Conservation (phyloP, 2,888 invertebrate species). For the Argynnis bischoffii region DNA sequence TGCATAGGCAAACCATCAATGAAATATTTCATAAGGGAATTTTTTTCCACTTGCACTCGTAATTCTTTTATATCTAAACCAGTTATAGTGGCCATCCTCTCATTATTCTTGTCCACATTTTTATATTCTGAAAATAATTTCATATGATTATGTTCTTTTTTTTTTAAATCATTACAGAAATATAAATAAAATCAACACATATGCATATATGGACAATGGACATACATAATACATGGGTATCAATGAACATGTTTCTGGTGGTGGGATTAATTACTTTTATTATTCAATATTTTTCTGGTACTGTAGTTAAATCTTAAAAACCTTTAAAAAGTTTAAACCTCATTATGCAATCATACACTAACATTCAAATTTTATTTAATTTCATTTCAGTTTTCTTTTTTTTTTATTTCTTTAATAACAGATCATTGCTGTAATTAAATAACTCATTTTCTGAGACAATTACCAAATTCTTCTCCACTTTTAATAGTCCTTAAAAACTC, state of each 20-base stretch:
- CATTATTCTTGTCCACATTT: constrained; percentile 54
- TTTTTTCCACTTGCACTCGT: constrained; percentile 59
- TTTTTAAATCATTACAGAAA: not conserved
- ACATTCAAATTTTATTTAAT: too few species aligned
- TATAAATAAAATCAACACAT: not conserved
- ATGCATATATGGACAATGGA: too few species aligned
- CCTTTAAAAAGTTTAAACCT: too few species aligned
- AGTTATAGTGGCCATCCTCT: constrained; percentile 63
- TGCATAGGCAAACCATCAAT: constrained; percentile 57
- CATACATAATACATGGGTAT: too few species aligned
- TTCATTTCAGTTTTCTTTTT: too few species aligned
- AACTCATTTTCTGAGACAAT: not conserved
- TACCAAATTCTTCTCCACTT: constrained; percentile 63
- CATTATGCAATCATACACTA: too few species aligned
- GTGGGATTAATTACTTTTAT: too few species aligned
- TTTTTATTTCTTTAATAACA: too few species aligned
- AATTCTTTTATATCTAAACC: constrained; percentile 61
- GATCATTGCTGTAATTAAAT: too few species aligned
- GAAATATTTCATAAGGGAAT: constrained; percentile 61
- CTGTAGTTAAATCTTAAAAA: too few species aligned
- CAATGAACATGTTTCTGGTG: too few species aligned
- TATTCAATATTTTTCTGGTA: too few species aligned
- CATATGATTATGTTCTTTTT: not conserved
- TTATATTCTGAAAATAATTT: constrained; percentile 54
- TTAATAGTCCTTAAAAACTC: constrained; percentile 66